Evolutionary conservation across 2,113 vertebrate species (phyloP).

Genomic region (Gallinago media): DNA sequence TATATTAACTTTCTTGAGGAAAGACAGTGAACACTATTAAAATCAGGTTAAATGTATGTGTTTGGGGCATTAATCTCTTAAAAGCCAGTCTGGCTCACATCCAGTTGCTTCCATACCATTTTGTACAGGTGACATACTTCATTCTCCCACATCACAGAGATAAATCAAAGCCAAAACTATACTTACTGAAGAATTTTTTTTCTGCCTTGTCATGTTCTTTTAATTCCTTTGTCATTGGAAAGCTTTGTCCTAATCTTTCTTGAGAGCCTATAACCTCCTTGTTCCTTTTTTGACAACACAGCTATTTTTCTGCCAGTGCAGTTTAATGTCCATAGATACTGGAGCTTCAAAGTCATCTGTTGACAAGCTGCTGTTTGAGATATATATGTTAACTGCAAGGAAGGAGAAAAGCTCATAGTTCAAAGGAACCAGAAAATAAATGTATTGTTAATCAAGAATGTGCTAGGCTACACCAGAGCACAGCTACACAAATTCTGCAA

Average conservation of each 20-base stretch:
- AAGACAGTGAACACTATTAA: neutral
- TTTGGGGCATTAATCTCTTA: neutral
- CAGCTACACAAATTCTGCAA: no score
- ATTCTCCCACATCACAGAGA: neutral
- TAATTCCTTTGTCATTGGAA: slow-evolving; percentile 13
- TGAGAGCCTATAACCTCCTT: neutral
- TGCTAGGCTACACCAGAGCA: no score
- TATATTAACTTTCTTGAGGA: neutral
- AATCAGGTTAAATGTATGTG: neutral
- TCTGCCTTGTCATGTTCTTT: slow-evolving; percentile 42
- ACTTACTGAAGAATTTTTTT: neutral
- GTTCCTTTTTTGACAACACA: slow-evolving; percentile 29
- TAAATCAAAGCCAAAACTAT: slow-evolving; percentile 29
- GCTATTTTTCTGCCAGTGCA: slow-evolving; percentile 23
- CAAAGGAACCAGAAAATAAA: slow-evolving; percentile 24
- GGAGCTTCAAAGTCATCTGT: slow-evolving; percentile 12
- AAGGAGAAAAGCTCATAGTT: neutral
- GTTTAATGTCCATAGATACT: neutral
- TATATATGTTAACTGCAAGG: neutral
- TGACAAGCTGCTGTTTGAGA: slow-evolving; percentile 29
- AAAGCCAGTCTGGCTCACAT: neutral
- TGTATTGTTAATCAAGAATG: neutral
- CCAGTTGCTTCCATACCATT: neutral
- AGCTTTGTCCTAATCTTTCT: slow-evolving; percentile 16
- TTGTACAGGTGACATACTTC: neutral